Evolutionary conservation across 1,140 invertebrate species (phyloP), one percentile per base, ranked within the genome.

Genomic region (Tetranychus urticae): DNA sequence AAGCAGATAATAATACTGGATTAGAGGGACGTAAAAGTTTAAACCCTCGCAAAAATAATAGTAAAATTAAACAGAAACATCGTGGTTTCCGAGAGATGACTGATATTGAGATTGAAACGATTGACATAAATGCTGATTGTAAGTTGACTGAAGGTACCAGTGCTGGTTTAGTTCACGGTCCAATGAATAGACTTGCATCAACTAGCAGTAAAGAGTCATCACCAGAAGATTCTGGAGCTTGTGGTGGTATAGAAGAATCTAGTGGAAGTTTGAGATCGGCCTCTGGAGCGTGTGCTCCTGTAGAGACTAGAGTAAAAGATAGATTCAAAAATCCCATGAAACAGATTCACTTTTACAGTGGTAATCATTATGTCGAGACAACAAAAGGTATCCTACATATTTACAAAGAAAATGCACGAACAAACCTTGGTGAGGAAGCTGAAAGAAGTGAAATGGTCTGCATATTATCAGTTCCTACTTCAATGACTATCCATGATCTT

Each of bases 341-440:
- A 58, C 66, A 66, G 34, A 70, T 79, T 36, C 68, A 70, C 59
- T 97, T 96, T 74, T 85, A 88, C 64, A 93, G 84, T 69, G 94
- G 94, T 2, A 98, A 97, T 78, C 92, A 92, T 10, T 84, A 86
- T 69, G 89, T 96, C 7, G 94, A 98, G 77, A 81, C 90, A 39
- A 93, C 88, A 0, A 92, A 91, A 72, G 94, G 94, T 55, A 84
- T 97, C 56, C 75, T 98, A 34, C 92, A 97, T 78, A 75, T 97
- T 1, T 96, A 91, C 71, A 94, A 94, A 73, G 89, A 94, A 74
- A 89, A 91, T 76, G 76, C 80, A 67, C 71, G 79, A 67, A 72
- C 70, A 36, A 66, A 66, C 34, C 60, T 77, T 58, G 71, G 75
- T 59, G 71, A 72, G 62, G 72, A 71, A 62, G 69, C 70, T n/a